These are phyloP conservation scores for Agrochola circellaris DNA, from an alignment of 2,888 invertebrate species.

Conservation along the genomic window DNA sequence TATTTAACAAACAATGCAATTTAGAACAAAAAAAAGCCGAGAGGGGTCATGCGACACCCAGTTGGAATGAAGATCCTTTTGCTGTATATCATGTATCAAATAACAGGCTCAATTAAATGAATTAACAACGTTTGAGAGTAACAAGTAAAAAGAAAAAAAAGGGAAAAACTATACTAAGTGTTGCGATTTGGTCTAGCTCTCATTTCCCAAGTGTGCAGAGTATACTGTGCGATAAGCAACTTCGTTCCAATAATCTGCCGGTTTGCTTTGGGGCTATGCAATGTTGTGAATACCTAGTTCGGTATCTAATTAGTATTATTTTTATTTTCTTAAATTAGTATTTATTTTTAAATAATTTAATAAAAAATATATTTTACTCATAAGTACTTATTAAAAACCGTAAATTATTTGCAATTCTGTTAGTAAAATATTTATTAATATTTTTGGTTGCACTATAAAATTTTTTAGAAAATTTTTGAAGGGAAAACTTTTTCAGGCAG, in stretches of 20 bases:
- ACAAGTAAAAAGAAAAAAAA: no score
- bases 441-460: not conserved
- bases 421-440: not conserved
- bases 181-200: no score
- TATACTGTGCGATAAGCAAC: no score
- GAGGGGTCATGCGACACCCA: no score
- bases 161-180: no score
- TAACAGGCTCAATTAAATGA: no score
- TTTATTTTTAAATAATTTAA: conserved; percentile 1
- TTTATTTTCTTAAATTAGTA: not conserved
- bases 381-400: not conserved
- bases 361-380: not conserved
- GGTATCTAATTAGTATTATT: not conserved
- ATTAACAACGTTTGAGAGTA: no score
- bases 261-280: not conserved
- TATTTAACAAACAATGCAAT: not conserved
- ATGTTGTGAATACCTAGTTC: not conserved
- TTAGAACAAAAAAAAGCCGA: not conserved
- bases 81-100: no score
- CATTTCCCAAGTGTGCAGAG: no score
- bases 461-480: not conserved
- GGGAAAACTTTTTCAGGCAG: no score
- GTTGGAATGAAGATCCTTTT: no score
- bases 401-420: conserved; percentile 2
- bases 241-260: not conserved